Conservation (phyloP, 2,797 vertebrate genomes). For the Tragelaphus oryx region DNA sequence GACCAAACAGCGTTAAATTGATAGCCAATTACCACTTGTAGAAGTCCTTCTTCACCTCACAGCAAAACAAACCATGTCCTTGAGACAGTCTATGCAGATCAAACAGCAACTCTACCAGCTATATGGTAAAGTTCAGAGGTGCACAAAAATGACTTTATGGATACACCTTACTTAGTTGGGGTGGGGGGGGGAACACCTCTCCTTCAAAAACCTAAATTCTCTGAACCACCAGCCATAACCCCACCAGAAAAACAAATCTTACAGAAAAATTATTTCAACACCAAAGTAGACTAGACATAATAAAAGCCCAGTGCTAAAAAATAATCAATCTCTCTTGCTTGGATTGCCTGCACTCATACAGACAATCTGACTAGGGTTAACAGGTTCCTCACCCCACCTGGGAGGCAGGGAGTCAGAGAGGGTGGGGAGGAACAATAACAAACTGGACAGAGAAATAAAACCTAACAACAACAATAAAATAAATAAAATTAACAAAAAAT, state of each 20-base stretch:
- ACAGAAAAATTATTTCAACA: background rate
- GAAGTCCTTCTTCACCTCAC: background rate
- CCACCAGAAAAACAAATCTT: background rate
- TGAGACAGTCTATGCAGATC: background rate
- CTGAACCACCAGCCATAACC: background rate
- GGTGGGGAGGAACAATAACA: background rate
- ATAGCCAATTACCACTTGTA: background rate
- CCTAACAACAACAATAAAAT: background rate
- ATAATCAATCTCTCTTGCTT: background rate
- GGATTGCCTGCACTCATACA: background rate
- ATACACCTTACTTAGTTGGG: background rate
- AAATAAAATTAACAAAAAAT: background rate
- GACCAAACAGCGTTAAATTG: background rate
- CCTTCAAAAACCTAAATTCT: background rate
- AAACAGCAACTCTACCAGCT: background rate
- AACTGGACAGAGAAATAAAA: background rate
- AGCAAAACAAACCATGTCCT: background rate
- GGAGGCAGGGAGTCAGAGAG: background rate
- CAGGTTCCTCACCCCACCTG: background rate
- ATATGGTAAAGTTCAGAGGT: background rate
- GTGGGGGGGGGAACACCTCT: background rate
- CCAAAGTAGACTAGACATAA: background rate
- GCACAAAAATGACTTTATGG: background rate
- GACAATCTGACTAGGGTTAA: background rate
- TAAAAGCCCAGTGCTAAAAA: background rate